phyloP scores from a whole-genome alignment of 2,888 invertebrate genomes.

The Neoascia interrupta region DNA sequence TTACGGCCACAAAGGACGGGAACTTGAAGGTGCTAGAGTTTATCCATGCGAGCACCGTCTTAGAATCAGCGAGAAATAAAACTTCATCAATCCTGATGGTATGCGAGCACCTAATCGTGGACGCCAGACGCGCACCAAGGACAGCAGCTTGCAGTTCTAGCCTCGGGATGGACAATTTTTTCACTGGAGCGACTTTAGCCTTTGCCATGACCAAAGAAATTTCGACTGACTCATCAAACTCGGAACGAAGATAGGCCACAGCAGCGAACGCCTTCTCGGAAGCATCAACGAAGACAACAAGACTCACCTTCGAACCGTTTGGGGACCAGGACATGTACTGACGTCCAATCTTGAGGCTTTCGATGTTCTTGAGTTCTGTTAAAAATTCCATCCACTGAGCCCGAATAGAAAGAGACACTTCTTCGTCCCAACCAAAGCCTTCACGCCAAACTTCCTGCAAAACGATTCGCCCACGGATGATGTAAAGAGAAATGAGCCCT shows the following conservation, averaged over 20 bases:
- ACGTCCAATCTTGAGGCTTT: not conserved
- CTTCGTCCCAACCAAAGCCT: constrained; percentile 24
- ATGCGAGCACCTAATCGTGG: not conserved
- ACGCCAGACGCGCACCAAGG: not conserved
- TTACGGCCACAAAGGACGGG: not conserved
- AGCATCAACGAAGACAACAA: not conserved
- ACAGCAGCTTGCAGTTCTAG: constrained; percentile 8
- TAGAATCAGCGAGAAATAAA: constrained; percentile 6
- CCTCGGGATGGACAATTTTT: not conserved
- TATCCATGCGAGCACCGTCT: not conserved
- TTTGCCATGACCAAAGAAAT: constrained; percentile 11
- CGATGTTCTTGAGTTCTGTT: not conserved
- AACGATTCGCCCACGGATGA: constrained; percentile 11
- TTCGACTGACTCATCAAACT: not conserved
- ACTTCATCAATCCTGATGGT: not conserved
- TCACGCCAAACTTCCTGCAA: constrained; percentile 35
- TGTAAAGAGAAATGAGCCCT: constrained; percentile 1
- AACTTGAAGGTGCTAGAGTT: not conserved
- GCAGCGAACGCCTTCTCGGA: constrained; percentile 17
- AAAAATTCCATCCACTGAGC: not conserved
- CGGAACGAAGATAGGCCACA: not conserved
- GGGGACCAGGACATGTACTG: constrained; percentile 11
- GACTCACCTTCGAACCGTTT: not conserved
- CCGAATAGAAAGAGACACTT: not conserved
- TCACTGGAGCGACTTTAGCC: too few species aligned